Evolutionary conservation across 2,113 vertebrate genomes (phyloP).

Genomic region (Pandion haliaetus): DNA sequence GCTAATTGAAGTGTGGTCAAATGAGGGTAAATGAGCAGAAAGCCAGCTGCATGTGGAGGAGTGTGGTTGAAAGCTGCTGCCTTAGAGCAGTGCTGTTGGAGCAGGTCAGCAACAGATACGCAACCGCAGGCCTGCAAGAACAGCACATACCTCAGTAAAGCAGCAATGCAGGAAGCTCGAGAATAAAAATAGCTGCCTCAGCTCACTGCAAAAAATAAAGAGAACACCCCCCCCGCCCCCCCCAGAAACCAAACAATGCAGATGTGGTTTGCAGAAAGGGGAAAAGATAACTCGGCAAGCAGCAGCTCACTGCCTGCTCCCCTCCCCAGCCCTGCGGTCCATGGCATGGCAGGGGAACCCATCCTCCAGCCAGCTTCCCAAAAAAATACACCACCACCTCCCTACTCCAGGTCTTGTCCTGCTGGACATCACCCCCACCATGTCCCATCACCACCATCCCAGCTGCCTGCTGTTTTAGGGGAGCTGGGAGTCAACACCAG

Average conservation of each 20-base stretch:
- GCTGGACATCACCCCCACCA: neutral
- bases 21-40: rapidly evolving
- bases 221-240: too few species aligned
- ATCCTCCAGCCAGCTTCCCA: too few species aligned
- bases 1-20: neutral
- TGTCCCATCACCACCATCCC: neutral
- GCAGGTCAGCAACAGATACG: neutral
- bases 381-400: neutral
- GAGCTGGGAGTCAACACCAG: neutral
- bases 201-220: neutral
- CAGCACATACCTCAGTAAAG: neutral
- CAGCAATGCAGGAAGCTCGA: neutral
- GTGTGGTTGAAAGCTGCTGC: neutral
- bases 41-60: rapidly evolving
- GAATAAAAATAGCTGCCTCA: slow-evolving; percentile 14
- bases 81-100: rapidly evolving
- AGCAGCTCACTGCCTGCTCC: neutral
- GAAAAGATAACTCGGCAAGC: neutral
- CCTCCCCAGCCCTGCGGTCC: neutral
- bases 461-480: neutral
- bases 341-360: neutral
- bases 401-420: neutral
- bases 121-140: neutral
- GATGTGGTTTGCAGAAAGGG: neutral
- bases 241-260: neutral